A percentile compares a stretch with the other conserved stretches of the same genome.
Conservation (phyloP, 2,888 invertebrate genomes). For the Peribatodes rhomboidaria region DNA sequence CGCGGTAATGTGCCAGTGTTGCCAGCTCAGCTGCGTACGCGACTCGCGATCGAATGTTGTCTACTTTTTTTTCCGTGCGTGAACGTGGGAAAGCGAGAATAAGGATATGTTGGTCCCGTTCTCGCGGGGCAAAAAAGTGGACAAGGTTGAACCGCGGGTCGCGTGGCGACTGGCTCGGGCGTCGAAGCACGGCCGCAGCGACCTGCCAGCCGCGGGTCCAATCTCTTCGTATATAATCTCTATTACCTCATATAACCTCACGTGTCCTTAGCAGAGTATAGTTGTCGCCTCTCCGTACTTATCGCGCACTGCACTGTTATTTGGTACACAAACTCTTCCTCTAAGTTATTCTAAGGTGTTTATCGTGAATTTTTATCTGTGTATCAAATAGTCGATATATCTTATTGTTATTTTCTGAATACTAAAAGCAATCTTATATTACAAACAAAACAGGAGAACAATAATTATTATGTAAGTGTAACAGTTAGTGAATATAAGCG, state of each 20-base stretch:
- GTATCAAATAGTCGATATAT: slow-evolving; percentile 82
- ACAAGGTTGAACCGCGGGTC: too few species aligned
- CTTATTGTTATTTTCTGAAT: slow-evolving; percentile 84
- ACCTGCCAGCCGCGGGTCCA: slow-evolving; percentile 57
- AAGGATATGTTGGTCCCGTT: too few species aligned
- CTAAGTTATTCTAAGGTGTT: slow-evolving; percentile 80
- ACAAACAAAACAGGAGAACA: slow-evolving; percentile 86
- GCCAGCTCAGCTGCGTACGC: too few species aligned
- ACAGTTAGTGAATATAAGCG: slow-evolving; percentile 87
- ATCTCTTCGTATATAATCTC: slow-evolving; percentile 60
- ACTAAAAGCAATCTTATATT: slow-evolving; percentile 85
- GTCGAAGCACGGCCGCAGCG: slow-evolving; percentile 26
- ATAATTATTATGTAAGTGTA: slow-evolving; percentile 86
- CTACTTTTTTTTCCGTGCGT: too few species aligned
- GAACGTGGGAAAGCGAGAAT: too few species aligned
- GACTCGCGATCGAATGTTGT: too few species aligned
- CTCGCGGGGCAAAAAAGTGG: too few species aligned
- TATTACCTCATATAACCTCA: slow-evolving; percentile 84
- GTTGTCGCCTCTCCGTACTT: slow-evolving; percentile 76
- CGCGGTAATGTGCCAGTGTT: too few species aligned
- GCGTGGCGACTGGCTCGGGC: not conserved
- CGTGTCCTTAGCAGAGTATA: slow-evolving; percentile 58
- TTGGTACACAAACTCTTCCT: slow-evolving; percentile 78
- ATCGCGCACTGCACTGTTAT: slow-evolving; percentile 83
- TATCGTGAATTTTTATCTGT: slow-evolving; percentile 78